Conservation (phyloP, 2,797 vertebrate genomes). For the Sitta carolinensis region DNA sequence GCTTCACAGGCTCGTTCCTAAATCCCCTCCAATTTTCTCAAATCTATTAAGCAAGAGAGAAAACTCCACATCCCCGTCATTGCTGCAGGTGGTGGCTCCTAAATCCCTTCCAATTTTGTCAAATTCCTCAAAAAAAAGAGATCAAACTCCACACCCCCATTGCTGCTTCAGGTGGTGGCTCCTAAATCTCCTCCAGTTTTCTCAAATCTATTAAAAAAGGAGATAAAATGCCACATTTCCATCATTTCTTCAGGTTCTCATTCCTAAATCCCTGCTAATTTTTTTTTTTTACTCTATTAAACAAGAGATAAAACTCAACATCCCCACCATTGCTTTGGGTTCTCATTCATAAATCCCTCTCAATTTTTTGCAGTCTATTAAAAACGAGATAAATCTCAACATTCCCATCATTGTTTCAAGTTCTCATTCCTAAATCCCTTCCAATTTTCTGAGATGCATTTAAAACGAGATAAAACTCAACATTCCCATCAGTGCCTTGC, state of each 20-base stretch:
- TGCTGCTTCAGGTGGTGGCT: neutral
- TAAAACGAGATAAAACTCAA: neutral
- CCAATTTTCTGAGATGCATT: neutral
- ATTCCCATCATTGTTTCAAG: neutral
- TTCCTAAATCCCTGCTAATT: neutral
- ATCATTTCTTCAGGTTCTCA: neutral
- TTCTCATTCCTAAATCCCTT: neutral
- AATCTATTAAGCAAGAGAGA: no score
- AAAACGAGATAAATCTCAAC: neutral
- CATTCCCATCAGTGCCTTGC: neutral
- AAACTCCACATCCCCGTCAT: neutral
- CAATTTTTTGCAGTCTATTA: neutral
- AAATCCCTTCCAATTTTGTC: neutral
- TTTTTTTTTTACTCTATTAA: neutral
- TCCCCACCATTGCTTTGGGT: neutral
- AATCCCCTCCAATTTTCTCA: rapidly evolving
- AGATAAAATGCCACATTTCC: neutral
- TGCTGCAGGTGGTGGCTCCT: neutral
- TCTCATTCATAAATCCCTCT: neutral
- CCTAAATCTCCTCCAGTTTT: neutral
- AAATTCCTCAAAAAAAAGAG: neutral
- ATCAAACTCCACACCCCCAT: neutral
- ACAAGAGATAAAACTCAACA: neutral
- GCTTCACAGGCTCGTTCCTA: neutral
- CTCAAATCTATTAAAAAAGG: rapidly evolving